These are phyloP conservation scores for Cladopsammia gracilis DNA, from an alignment of 64 coral and sea anemone genomes.

Conservation along the genomic window DNA sequence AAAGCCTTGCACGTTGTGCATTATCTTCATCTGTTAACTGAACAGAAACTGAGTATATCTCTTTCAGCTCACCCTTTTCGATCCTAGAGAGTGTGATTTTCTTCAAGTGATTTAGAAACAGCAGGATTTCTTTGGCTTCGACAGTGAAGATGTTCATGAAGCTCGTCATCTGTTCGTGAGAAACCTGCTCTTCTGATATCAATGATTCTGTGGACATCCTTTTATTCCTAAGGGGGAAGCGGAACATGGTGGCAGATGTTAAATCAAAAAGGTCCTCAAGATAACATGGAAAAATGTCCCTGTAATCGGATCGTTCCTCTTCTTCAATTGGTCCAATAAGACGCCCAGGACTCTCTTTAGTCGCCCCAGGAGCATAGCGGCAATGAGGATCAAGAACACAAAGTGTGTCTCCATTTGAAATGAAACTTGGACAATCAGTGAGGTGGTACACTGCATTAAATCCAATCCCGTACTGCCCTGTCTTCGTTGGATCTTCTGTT, in stretches of 20 bases:
- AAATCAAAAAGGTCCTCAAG: constrained; percentile 89
- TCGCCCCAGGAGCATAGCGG: constrained; percentile 74
- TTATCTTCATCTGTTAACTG: constrained; percentile 63
- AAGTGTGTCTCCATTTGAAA: constrained; percentile 86
- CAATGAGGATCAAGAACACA: constrained; percentile 90
- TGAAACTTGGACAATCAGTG: constrained; percentile 92
- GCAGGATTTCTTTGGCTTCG: constrained; percentile 82
- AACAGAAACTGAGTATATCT: constrained; percentile 68
- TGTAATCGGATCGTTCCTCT: constrained; percentile 51
- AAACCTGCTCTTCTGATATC: constrained; percentile 76
- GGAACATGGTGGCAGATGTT: constrained; percentile 83
- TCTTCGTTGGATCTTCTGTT: constrained; percentile 85
- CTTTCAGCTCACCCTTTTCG: constrained; percentile 49
- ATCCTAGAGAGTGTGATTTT: constrained; percentile 90
- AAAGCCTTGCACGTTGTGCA: constrained; percentile 29
- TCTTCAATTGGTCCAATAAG: constrained; percentile 65
- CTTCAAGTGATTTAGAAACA: constrained; percentile 89
- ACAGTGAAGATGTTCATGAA: constrained; percentile 28
- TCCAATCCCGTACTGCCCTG: constrained; percentile 97
- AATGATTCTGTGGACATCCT: constrained; percentile 46
- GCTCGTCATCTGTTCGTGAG: not conserved
- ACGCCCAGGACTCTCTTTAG: constrained; percentile 71
- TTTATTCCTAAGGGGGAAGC: constrained; percentile 77
- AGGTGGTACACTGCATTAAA: constrained; percentile 97
- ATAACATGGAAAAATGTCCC: constrained; percentile 82